A percentile compares a stretch with the other conserved stretches of the same genome.
Conservation (phyloP, 1,140 invertebrate genomes). For the Drosophila bipectinata region DNA sequence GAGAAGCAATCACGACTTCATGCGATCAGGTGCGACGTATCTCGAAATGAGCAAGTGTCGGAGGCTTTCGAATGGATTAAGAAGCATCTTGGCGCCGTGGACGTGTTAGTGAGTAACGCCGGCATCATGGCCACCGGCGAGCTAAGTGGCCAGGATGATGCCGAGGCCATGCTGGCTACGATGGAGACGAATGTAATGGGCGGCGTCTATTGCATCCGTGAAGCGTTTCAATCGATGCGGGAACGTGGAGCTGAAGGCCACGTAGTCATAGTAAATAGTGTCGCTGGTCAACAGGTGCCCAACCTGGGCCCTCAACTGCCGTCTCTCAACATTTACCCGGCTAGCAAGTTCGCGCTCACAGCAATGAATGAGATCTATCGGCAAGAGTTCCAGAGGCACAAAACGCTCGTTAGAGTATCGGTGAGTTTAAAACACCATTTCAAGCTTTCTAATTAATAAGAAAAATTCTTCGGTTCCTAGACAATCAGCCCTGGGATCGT, state of each 20-base stretch:
- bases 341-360: conserved; percentile 86
- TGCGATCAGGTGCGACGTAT: conserved; percentile 86
- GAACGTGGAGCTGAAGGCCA: conserved; percentile 87
- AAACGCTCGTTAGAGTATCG: conserved; percentile 86
- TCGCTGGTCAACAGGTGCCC: conserved; percentile 78
- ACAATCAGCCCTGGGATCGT: conserved; percentile 87
- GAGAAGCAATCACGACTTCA: conserved; percentile 79
- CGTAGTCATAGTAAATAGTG: conserved; percentile 84
- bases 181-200: conserved; percentile 90
- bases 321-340: conserved; percentile 85
- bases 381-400: conserved; percentile 82
- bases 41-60: conserved; percentile 87
- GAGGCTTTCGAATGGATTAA: conserved; percentile 87
- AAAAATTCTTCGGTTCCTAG: conserved; percentile 65
- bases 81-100: conserved; percentile 86
- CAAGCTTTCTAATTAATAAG: neutral
- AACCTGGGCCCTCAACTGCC: conserved; percentile 73
- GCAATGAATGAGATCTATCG: conserved; percentile 87
- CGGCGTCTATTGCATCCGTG: conserved; percentile 87
- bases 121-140: conserved; percentile 85
- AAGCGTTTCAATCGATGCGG: conserved; percentile 88
- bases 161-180: conserved; percentile 73
- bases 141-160: conserved; percentile 84
- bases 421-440: conserved; percentile 83
- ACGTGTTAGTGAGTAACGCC: conserved; percentile 91